Conservation (phyloP, 2,888 invertebrate genomes). For the Pogonocherus hispidulus region DNA sequence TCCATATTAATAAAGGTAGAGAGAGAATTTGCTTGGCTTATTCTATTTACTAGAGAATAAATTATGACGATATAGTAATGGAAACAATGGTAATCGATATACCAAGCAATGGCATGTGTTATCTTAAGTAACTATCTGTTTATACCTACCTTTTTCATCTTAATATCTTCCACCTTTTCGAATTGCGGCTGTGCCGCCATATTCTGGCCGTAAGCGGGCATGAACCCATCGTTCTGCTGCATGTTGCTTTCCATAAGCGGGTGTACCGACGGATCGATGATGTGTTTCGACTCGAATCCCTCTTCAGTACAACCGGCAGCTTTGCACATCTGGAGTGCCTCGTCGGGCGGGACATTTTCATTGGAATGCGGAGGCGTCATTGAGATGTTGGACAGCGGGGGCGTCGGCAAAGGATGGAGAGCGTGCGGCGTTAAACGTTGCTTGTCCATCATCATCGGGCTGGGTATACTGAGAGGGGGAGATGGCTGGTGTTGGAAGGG, state of each 20-base stretch:
- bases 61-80: no score
- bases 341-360: slow-evolving; percentile 56
- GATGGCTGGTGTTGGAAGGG: slow-evolving; percentile 42
- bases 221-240: slow-evolving; percentile 41
- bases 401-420: slow-evolving; percentile 43
- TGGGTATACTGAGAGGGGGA: slow-evolving; percentile 45
- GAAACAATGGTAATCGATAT: no score
- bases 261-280: slow-evolving; percentile 31
- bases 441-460: slow-evolving; percentile 50
- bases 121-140: background rate
- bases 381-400: slow-evolving; percentile 44
- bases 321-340: slow-evolving; percentile 29
- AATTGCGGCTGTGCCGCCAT: slow-evolving; percentile 27
- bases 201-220: slow-evolving; percentile 52
- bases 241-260: slow-evolving; percentile 40
- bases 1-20: no score
- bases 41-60: no score
- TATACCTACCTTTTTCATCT: slow-evolving; percentile 59
- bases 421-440: slow-evolving; percentile 45
- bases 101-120: no score
- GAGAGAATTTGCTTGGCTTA: no score
- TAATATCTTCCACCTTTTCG: slow-evolving; percentile 53
- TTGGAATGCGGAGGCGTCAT: slow-evolving; percentile 53
- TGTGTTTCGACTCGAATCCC: slow-evolving; percentile 34
- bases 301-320: slow-evolving; percentile 14